Conservation (phyloP, 64 coral and sea anemone genomes). For the Pocillopora verrucosa region DNA sequence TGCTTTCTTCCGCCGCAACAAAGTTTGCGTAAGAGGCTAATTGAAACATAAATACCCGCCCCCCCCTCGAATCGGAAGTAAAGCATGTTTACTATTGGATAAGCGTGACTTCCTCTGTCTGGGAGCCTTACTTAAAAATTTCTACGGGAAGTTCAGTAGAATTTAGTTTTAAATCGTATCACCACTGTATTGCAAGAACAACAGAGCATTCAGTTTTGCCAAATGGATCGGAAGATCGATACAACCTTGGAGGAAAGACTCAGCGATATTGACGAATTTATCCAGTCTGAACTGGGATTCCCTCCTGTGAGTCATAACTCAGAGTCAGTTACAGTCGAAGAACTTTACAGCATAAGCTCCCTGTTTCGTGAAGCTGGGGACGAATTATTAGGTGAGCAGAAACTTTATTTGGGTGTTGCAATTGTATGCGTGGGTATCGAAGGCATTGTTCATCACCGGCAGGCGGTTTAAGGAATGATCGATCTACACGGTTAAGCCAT, state of each 20-base stretch:
- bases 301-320: not conserved
- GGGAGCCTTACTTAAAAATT: not conserved
- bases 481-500: too few relatives aligned
- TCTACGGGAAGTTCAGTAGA: not conserved
- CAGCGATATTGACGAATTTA: slow-evolving; percentile 22
- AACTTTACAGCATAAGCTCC: not conserved
- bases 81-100: not conserved
- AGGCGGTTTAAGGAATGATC: too few relatives aligned
- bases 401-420: not conserved
- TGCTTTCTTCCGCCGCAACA: not conserved
- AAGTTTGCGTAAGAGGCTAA: not conserved
- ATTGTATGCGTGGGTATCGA: not conserved
- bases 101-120: not conserved
- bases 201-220: not conserved
- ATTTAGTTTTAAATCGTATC: not conserved
- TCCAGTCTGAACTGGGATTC: slow-evolving; percentile 12
- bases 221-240: not conserved
- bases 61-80: not conserved
- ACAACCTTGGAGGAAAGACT: not conserved
- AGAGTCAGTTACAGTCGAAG: not conserved
- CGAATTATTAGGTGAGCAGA: not conserved
- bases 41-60: not conserved
- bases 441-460: not conserved
- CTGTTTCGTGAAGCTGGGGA: not conserved
- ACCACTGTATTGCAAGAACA: not conserved